Base-by-base conservation (phyloP, 2,113 vertebrate species). In the Callorhinus ursinus region DNA sequence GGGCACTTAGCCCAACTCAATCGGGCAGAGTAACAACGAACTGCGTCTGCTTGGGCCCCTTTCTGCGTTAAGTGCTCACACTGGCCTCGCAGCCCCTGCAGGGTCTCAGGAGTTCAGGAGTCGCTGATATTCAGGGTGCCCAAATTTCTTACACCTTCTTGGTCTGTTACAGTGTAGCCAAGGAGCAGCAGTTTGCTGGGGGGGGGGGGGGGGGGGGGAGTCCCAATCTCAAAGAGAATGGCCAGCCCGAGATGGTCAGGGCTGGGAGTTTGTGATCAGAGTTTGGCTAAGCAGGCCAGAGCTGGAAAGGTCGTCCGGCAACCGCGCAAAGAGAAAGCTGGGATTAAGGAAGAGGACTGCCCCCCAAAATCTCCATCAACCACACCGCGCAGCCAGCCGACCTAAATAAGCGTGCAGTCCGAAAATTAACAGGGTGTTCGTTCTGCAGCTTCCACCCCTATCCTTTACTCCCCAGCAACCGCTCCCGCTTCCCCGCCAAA, bases 131-230 rank as follows among this genome's bases (percentile, higher is more conserved):
- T 11, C 31, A 5, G 42, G 21, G 46, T 33, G 19, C 28, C 61
- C 65, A 16, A 2, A 61, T 55, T 72, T 24, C 55, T 28, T 59
- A 4, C 19, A 3, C 21, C 16, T 36, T 31, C 28, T 7, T 4
- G 33, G 11, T 71, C 24, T 4, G 24, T 28, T 22, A 15, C 55
- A 53, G 14, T 18, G 8, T 7, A 49, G 10, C 22, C 36, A 1
- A n/a, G 46, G 46, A 57, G 2, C n/a, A 2, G 55, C 57, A n/a
- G 33, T 33, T 51, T 14, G n/a, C 16, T 9, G 9, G 18, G 53
- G 21, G 4, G 11, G 16, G 2, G 1, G 16, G 2, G 1, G 10
- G 1, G 14, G 42, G 11, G 5, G n/a, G 1, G 36, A 4, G 31
- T 19, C 39, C 49, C 16, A 28, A 4, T 9, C 55, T 55, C 69